Base-by-base conservation (phyloP, 1,140 invertebrate species). In the Trichonephila inaurata region DNA sequence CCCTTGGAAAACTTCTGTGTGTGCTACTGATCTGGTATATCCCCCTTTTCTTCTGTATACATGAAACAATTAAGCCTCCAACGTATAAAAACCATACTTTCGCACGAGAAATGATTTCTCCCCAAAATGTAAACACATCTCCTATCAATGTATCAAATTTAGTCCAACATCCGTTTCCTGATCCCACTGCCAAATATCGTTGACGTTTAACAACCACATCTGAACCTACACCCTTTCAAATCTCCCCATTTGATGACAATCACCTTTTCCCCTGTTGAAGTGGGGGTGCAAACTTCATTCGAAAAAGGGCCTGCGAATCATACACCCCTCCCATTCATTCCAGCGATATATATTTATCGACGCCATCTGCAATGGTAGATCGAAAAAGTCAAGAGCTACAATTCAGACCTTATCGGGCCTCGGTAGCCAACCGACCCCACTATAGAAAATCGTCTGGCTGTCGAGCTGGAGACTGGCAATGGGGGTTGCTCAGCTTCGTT, bases 341-440 rank as follows among this genome's bases (percentile, higher is more conserved):
- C 19, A 24, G 83, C 81, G 77, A 91, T 91, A 82, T 61, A 91
- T 91, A 91, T 91, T 91, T 91, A 91, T 91, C 89, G 89, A 82
- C 24, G 77, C 89, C 89, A 91, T 91, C 89, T 91, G 89, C 89
- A 64, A 64, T n/a, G 21, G 82, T 51, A 83, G 85, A 81, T 77
- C 89, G 77, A 44, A 51, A 87, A 87, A 91, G 89, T 91, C 89
- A 91, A 91, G 89, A 83, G 77, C 44, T 60, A 24, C 51, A 72
- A 82, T 81, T 24, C 60, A 61, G 24, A 24, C 44, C 40, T 60
- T 90, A 90, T 90, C 89, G 69, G 18, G 24, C 72, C 72, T 90
- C 72, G 72, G 72, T 61, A 61, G 60, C 58, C 82, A 14, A 85
- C 58, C 82, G 44, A 51, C 44, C 58, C 21, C 28, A 24, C 82